phyloP scores from a whole-genome alignment of 30 jellyfish, hydroid and myxozoan genomes.

The Hydra vulgaris region DNA sequence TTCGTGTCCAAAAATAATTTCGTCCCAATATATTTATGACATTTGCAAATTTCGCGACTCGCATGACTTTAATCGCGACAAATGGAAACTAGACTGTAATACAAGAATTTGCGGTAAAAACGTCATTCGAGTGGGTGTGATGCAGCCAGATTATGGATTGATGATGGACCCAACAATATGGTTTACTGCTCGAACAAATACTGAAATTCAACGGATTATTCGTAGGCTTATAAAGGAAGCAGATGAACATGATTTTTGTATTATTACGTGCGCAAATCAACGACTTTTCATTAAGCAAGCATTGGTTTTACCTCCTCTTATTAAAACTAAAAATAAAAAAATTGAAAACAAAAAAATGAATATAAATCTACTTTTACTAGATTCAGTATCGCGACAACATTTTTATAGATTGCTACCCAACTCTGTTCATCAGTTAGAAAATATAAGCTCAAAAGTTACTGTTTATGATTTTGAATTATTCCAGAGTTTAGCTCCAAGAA shows the following conservation, averaged over 20 bases:
- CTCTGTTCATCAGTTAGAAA: constrained; percentile 41
- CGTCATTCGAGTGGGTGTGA: constrained; percentile 37
- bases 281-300: constrained; percentile 57
- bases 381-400: constrained; percentile 88
- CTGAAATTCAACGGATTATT: neutral
- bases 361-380: constrained; percentile 64
- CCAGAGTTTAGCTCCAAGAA: constrained; percentile 95
- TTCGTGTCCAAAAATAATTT: constrained; percentile 40
- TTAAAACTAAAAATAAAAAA: constrained; percentile 10
- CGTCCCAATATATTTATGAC: constrained; percentile 30
- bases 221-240: constrained; percentile 1
- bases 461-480: constrained; percentile 74
- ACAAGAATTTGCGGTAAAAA: constrained; percentile 45
- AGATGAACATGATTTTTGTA: constrained; percentile 31
- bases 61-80: constrained; percentile 32
- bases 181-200: neutral
- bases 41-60: constrained; percentile 47
- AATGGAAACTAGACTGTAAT: constrained; percentile 46
- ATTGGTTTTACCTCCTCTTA: constrained; percentile 64
- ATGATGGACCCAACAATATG: constrained; percentile 22
- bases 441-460: constrained; percentile 21
- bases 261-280: constrained; percentile 52
- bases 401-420: constrained; percentile 77
- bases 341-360: constrained; percentile 24
- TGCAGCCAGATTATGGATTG: constrained; percentile 47